Evolutionary conservation across 2,113 vertebrate species (phyloP), one percentile per base, ranked within the genome.

Genomic region (Calyptomena viridis): DNA sequence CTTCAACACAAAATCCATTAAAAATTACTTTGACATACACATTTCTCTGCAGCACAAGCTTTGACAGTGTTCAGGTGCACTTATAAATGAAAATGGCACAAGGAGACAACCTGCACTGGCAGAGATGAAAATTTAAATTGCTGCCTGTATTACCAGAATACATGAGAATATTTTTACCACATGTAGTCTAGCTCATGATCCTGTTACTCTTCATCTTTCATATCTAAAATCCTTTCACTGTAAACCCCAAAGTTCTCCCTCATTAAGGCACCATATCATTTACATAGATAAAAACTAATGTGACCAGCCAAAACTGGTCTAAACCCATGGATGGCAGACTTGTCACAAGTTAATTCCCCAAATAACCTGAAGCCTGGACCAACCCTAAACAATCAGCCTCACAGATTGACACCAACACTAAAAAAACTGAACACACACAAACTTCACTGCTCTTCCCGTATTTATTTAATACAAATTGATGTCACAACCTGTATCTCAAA

Each of bases 391-490:
- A 50, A 52, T 50, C 73, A 53, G 31, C n/a, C 52, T 89, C 52
- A 69, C 40, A 77, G n/a, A 82, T 5, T 56, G 63, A 74, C 86
- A 75, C 33, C 49, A 60, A 55, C 58, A 35, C 24, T 73, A 60
- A 76, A 93, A 95, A 95, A 63, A 58, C 12, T 15, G 49, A 89
- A 56, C 11, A 35, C 46, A 39, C 62, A 67, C 66, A 67, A 40
- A 56, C 42, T 53, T 91, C 87, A 58, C 31, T 63, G 67, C 89
- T 87, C 84, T 88, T 60, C 72, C 69, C 53, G 3, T 59, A 67
- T 74, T 94, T 92, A 69, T 92, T 93, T 89, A 85, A 74, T 23
- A 94, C 74, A 94, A 96, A 97, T 94, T 87, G 94, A 75, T 96
- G 87, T 96, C 89, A 90, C 46, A 91, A 74, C 78, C 93, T 47